Evolutionary conservation across 2,888 invertebrate species (phyloP).

Genomic region (Protodeltote pygarga): DNA sequence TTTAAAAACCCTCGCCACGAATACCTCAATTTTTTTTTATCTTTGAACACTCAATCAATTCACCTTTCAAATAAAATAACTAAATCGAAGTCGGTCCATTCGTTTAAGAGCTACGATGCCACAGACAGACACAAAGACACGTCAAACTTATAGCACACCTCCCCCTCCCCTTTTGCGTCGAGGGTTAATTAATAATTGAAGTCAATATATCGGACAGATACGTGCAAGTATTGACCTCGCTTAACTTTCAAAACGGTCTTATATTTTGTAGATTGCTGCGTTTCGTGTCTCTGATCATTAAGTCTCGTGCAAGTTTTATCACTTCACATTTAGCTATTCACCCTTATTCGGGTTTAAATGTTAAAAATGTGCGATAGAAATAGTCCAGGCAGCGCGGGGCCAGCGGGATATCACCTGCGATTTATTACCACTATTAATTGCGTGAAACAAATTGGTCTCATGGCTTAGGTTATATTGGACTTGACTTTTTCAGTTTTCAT

Average conservation of each 20-base stretch:
- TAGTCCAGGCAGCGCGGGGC: constrained; percentile 38
- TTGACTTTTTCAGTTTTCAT: constrained; percentile 14
- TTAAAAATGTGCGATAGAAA: constrained; percentile 58
- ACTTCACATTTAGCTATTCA: constrained; percentile 59
- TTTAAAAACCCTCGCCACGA: too few species aligned
- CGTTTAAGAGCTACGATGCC: too few species aligned
- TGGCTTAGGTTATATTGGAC: constrained; percentile 41
- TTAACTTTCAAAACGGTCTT: constrained; percentile 51
- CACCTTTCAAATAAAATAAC: too few species aligned
- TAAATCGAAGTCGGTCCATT: too few species aligned
- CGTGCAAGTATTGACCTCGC: constrained; percentile 30
- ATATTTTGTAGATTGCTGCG: constrained; percentile 57
- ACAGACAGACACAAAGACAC: constrained; percentile 3
- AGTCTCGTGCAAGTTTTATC: constrained; percentile 67
- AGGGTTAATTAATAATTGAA: too few species aligned
- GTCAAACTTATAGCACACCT: too few species aligned
- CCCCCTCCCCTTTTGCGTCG: too few species aligned
- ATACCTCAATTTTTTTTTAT: too few species aligned
- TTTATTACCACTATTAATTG: constrained; percentile 67
- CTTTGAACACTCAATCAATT: too few species aligned
- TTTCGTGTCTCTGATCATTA: constrained; percentile 69
- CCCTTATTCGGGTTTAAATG: constrained; percentile 60
- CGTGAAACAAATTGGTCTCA: constrained; percentile 58
- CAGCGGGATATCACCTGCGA: constrained; percentile 54
- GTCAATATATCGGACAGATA: constrained; percentile 4